Conservation (phyloP, 2,113 vertebrate species). For the Lagopus leucura region DNA sequence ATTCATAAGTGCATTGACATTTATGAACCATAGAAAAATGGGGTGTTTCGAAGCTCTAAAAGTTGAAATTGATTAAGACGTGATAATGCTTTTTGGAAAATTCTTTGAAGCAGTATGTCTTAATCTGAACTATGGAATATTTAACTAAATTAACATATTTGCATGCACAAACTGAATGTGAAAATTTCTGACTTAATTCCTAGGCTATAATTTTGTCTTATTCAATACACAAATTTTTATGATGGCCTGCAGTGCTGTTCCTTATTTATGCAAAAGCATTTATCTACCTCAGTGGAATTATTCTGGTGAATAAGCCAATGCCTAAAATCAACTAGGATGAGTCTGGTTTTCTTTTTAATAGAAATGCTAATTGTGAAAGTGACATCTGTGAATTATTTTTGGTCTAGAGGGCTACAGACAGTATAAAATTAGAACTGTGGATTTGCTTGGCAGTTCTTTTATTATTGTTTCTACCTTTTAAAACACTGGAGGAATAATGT, state of each 20-base stretch:
- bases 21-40: not conserved
- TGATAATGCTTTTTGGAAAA: not conserved
- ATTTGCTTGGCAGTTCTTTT: not conserved
- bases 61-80: not conserved
- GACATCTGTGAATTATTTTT: not conserved
- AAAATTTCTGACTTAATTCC: not conserved
- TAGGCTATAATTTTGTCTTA: not conserved
- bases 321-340: not conserved
- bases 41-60: not conserved
- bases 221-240: not conserved
- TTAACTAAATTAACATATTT: not conserved
- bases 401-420: not conserved
- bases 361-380: conserved; percentile 19
- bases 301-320: not conserved
- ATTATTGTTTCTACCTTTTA: conserved; percentile 22
- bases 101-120: not conserved
- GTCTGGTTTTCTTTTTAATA: conserved; percentile 1
- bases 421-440: not conserved
- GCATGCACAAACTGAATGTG: not conserved
- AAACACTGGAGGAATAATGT: not conserved
- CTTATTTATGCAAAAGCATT: not conserved
- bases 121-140: not conserved
- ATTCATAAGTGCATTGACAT: not conserved
- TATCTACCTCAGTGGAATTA: not conserved
- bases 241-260: not conserved